Evolutionary conservation across 2,888 invertebrate genomes (phyloP).

Genomic region (Drosophila anomelani): DNA sequence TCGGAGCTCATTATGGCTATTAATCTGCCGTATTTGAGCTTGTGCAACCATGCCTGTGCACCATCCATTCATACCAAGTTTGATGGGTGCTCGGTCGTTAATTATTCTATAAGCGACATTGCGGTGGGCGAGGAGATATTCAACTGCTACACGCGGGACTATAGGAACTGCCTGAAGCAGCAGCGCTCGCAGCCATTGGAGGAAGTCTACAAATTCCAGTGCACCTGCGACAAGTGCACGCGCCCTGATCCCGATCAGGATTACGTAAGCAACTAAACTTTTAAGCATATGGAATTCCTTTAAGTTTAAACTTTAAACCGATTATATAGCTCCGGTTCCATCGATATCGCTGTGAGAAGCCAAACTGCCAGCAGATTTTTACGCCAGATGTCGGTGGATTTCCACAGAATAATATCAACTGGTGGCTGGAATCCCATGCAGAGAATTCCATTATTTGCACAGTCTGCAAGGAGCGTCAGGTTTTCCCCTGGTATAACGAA

Average conservation of each 20-base stretch:
- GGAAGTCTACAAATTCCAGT: constrained; percentile 91
- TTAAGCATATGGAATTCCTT: rapidly evolving
- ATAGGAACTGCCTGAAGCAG: constrained; percentile 87
- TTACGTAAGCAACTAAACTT: constrained; percentile 62
- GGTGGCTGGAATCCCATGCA: constrained; percentile 59
- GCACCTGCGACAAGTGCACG: constrained; percentile 90
- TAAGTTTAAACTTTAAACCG: not conserved
- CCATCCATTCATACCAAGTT: constrained; percentile 92
- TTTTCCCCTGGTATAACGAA: constrained; percentile 46
- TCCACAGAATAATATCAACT: constrained; percentile 41
- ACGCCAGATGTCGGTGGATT: constrained; percentile 30
- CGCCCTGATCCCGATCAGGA: constrained; percentile 53
- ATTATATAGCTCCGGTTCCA: constrained; percentile 63
- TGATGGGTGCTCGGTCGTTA: constrained; percentile 89
- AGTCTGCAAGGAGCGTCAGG: constrained; percentile 57
- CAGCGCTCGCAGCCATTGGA: constrained; percentile 88
- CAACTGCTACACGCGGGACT: constrained; percentile 94
- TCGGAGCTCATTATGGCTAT: constrained; percentile 89
- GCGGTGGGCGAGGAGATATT: constrained; percentile 89
- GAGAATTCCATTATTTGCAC: constrained; percentile 51
- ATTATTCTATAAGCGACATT: constrained; percentile 89
- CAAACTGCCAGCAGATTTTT: constrained; percentile 63
- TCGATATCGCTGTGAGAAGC: constrained; percentile 73
- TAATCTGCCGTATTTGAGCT: constrained; percentile 93
- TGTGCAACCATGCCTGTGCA: constrained; percentile 97